Conservation (phyloP, 2,888 invertebrate species). For the Tenthredo livida region DNA sequence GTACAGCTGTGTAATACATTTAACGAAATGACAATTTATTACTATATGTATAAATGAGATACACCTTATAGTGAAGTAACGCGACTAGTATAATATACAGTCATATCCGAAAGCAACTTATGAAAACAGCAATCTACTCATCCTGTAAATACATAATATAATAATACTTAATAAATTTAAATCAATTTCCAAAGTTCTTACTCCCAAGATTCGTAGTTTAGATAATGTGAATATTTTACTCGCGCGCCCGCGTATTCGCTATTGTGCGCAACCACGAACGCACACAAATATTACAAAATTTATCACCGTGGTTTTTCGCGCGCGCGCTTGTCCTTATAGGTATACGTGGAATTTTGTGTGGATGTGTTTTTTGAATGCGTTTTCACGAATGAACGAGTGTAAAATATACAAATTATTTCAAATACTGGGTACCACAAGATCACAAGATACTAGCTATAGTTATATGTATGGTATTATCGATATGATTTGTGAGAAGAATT, state of each 20-base stretch:
- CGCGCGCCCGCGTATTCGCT: not conserved
- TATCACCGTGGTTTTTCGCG: not conserved
- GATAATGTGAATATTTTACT: not conserved
- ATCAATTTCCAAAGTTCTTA: constrained; percentile 18
- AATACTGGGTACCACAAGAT: not conserved
- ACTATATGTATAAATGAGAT: not conserved
- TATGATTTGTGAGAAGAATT: not conserved
- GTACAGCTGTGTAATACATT: constrained; percentile 12
- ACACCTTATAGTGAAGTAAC: not conserved
- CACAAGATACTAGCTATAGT: not conserved
- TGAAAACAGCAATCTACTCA: constrained; percentile 26
- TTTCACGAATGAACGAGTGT: constrained; percentile 4
- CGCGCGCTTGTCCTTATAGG: not conserved
- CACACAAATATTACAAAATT: not conserved
- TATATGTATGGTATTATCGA: not conserved
- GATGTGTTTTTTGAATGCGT: not conserved
- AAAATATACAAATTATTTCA: not conserved
- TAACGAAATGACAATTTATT: not conserved
- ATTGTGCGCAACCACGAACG: not conserved
- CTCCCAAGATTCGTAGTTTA: not conserved
- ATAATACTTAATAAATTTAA: constrained; percentile 23
- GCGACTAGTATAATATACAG: constrained; percentile 9
- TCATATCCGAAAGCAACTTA: constrained; percentile 15
- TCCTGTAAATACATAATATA: constrained; percentile 7
- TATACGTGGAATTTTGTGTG: not conserved